These are phyloP conservation scores for Phaethornis superciliosus DNA, from an alignment of 2,113 vertebrate species.

Conservation along the genomic window DNA sequence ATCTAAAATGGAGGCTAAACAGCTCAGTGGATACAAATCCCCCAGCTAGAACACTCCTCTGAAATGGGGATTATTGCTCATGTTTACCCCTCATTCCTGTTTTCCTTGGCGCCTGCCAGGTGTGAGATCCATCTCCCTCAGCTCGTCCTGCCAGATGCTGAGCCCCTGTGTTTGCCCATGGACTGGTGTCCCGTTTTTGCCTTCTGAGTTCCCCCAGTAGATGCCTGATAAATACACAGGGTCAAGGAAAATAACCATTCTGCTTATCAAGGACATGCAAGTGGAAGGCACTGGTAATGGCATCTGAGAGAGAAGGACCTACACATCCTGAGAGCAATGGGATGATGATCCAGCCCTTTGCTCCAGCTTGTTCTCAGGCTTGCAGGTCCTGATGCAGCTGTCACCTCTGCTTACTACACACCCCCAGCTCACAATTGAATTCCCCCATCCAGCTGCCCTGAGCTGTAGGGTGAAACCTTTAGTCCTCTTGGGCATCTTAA, in stretches of 20 bases:
- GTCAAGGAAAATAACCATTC: not conserved
- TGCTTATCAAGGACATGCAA: not conserved
- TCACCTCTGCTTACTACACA: not conserved
- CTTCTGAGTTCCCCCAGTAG: not conserved
- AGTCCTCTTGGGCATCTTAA: not conserved
- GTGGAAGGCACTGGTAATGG: not conserved
- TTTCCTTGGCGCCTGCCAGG: not conserved
- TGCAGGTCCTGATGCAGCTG: not conserved
- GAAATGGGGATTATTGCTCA: not conserved
- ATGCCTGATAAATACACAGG: not conserved
- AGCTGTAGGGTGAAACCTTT: not conserved
- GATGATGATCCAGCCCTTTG: not conserved
- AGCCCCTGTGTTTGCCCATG: not conserved
- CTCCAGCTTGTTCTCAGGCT: not conserved
- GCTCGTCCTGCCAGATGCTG: accelerated
- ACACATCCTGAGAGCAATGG: accelerated
- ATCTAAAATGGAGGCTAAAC: not conserved
- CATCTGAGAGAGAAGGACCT: not conserved
- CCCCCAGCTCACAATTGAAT: not conserved
- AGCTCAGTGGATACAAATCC: not conserved
- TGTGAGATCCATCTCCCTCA: not conserved
- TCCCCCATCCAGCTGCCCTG: not conserved
- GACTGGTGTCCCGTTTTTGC: not conserved
- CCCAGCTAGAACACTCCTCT: not conserved
- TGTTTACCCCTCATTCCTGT: accelerated